phyloP scores from a whole-genome alignment of 30 jellyfish, hydroid and myxozoan genomes.

The Aurelia aurita complex sp. Pacific region DNA sequence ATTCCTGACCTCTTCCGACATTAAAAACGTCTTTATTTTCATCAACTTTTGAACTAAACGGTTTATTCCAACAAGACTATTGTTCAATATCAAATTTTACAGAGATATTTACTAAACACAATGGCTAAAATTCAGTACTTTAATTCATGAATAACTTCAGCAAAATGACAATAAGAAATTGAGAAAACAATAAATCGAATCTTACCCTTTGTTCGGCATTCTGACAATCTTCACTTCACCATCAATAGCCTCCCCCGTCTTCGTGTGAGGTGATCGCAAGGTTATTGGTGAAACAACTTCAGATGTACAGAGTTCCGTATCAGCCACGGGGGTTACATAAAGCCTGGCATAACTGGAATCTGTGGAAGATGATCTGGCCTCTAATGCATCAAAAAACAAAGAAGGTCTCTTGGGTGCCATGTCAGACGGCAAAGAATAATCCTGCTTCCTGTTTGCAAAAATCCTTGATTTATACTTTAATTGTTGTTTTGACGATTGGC shows the following conservation, averaged over 20 bases:
- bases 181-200: neutral
- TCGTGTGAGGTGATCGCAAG: conserved; percentile 10
- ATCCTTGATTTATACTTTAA: neutral
- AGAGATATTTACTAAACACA: no score
- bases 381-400: conserved; percentile 25
- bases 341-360: conserved; percentile 38
- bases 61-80: no score
- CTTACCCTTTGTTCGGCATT: conserved; percentile 69
- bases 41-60: no score
- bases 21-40: no score
- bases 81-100: no score
- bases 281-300: conserved; percentile 46
- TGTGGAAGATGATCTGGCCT: conserved; percentile 36
- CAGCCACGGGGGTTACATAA: conserved; percentile 7
- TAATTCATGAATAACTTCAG: no score
- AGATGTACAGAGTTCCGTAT: conserved; percentile 15
- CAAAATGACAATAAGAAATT: no score
- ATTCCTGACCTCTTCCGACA: no score
- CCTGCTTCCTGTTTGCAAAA: neutral
- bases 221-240: conserved; percentile 60
- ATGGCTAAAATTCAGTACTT: no score
- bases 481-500: neutral
- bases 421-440: conserved; percentile 41
- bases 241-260: conserved; percentile 37
- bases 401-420: conserved; percentile 41